Base-by-base conservation (phyloP, 2,113 vertebrate species). In the Dipodomys stephensi region DNA sequence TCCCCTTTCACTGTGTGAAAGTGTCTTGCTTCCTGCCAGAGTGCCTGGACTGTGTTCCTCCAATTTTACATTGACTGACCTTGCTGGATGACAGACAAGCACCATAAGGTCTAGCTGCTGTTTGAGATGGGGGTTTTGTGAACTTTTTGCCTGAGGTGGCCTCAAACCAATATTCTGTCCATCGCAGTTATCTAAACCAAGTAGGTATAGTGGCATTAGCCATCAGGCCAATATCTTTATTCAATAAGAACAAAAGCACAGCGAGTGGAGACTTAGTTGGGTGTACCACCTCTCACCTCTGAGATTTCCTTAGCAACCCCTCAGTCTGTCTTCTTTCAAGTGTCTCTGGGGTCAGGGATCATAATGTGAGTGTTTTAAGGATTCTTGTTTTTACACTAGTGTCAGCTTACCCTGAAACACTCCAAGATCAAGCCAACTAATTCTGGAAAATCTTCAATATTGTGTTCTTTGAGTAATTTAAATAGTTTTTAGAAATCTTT, bases 341-440 rank as follows among this genome's bases (percentile, higher is more conserved):
- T 11, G 0, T 39, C 1, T 30, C 30, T 67, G 8, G 5, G 7
- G 0, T 67, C 10, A 44, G 65, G 68, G 23, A 44, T 2, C 1
- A 68, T 71, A 77, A 7, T 44, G 10, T 44, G 18, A 8, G 28
- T 7, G 6, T 2, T 16, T 80, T 57, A 44, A 49, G 68, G 12
- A 39, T 57, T 25, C 10, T 32, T 35, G 32, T 28, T 62, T 87
- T 69, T 74, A 35, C 1, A 15, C 4, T 28, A 4, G 78, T 86
- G 60, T 5, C 57, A 83, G n/a, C 5, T 15, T 27, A 57, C 15
- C 62, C 2, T 0, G 32, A 76, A 65, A 65, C 22, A 27, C 19
- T 78, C 27, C 65, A 44, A 57, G 30, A n/a, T 64, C 28, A 57
- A 53, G 39, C 16, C 67, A 4, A 53, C 0, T 44, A 84, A 88